A percentile compares a stretch with the other conserved stretches of the same genome.
These are phyloP conservation scores for Bufo gargarizans DNA, from an alignment of 2,113 vertebrate genomes.

Conservation along the genomic window DNA sequence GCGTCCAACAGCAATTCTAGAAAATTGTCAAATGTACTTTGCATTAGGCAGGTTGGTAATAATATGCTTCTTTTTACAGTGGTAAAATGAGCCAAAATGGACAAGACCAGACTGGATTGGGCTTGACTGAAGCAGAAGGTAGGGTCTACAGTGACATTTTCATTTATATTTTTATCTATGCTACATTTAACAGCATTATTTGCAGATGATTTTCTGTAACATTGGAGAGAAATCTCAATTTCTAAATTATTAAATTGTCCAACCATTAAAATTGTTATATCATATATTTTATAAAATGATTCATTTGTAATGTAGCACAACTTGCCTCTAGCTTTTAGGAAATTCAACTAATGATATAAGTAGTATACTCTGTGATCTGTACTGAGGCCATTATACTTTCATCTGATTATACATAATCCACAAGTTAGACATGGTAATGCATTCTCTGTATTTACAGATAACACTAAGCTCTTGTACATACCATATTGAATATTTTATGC, in stretches of 20 bases:
- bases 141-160: conserved; percentile 62
- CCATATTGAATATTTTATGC: no score
- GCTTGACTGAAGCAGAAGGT: conserved; percentile 86
- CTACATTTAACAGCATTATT: background rate
- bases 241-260: background rate
- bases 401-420: background rate
- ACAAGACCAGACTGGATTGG: conserved; percentile 76
- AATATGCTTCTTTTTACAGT: conserved; percentile 66
- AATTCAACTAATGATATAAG: background rate
- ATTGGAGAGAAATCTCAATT: background rate
- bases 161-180: background rate
- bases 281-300: background rate
- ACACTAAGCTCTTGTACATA: no score
- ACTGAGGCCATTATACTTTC: background rate
- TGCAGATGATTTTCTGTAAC: background rate
- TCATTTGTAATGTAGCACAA: background rate
- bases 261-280: background rate
- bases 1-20: background rate
- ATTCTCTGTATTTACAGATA: no score
- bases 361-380: background rate
- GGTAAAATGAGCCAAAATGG: conserved; percentile 90
- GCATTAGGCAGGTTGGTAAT: background rate
- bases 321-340: background rate
- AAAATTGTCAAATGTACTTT: background rate
- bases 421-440: background rate